Conservation (phyloP, 2,888 invertebrate genomes). For the Drosophila affinis region DNA sequence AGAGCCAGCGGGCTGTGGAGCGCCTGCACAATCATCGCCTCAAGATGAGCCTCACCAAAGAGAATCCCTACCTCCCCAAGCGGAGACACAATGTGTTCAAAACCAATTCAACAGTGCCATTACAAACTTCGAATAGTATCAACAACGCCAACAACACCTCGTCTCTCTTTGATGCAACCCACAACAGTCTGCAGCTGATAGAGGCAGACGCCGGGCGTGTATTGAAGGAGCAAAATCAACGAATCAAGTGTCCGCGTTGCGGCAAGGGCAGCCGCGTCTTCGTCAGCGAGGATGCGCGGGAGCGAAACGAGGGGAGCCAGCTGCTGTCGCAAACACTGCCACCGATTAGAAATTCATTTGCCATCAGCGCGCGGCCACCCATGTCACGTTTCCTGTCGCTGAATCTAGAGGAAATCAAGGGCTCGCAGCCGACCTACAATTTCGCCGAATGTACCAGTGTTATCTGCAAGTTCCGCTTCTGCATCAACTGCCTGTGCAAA, state of each 20-base stretch:
- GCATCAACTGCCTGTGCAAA: slow-evolving; percentile 68
- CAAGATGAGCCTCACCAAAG: slow-evolving; percentile 61
- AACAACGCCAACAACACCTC: slow-evolving; percentile 15
- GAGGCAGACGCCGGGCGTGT: slow-evolving; percentile 42
- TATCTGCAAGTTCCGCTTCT: slow-evolving; percentile 72
- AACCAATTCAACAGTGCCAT: slow-evolving; percentile 64
- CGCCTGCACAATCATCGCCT: slow-evolving; percentile 62
- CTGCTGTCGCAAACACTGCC: slow-evolving; percentile 63
- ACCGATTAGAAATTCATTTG: slow-evolving; percentile 13
- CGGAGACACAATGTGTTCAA: slow-evolving; percentile 30
- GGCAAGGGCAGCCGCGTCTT: slow-evolving; percentile 67
- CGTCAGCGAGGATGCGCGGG: slow-evolving; percentile 15
- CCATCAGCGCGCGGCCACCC: slow-evolving; percentile 12
- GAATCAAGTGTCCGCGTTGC: slow-evolving; percentile 71
- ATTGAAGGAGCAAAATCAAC: slow-evolving; percentile 60
- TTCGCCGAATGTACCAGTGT: slow-evolving; percentile 70
- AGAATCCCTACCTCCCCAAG: slow-evolving; percentile 47
- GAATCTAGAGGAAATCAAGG: slow-evolving; percentile 61
- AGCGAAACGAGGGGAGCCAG: not conserved
- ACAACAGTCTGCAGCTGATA: slow-evolving; percentile 24
- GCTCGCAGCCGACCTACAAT: slow-evolving; percentile 20
- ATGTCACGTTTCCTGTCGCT: slow-evolving; percentile 60
- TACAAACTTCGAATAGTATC: slow-evolving; percentile 62
- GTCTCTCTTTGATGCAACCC: slow-evolving; percentile 7
- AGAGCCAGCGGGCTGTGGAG: slow-evolving; percentile 42